These are phyloP conservation scores for Oriolus oriolus DNA, from an alignment of 2,113 vertebrate species.

Conservation along the genomic window DNA sequence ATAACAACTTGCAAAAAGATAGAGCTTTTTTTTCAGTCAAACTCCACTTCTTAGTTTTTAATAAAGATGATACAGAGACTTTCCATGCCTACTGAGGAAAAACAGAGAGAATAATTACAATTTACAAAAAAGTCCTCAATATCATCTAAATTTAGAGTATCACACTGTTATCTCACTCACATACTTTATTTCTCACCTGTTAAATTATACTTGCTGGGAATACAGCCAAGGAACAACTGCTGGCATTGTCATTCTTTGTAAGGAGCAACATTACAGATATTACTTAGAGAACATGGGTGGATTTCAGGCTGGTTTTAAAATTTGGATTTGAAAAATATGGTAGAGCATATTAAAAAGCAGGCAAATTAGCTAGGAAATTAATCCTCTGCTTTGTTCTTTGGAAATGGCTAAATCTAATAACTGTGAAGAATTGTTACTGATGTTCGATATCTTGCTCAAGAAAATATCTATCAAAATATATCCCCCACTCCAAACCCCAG, in stretches of 20 bases:
- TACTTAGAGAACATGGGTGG: not conserved
- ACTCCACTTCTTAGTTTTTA: not conserved
- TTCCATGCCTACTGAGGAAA: not conserved
- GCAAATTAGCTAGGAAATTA: constrained; percentile 17
- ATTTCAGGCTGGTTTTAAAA: not conserved
- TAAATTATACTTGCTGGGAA: constrained; percentile 64
- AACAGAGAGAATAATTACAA: not conserved
- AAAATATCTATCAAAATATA: constrained; percentile 7
- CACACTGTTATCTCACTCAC: constrained; percentile 31
- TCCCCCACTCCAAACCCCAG: not conserved
- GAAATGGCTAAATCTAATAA: constrained; percentile 13
- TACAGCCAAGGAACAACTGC: constrained; percentile 39
- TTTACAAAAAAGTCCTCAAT: not conserved
- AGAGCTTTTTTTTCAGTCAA: not conserved
- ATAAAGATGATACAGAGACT: not conserved
- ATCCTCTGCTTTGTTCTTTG: not conserved
- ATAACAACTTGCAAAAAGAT: not conserved
- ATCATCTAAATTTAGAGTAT: constrained; percentile 51
- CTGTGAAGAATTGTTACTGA: not conserved
- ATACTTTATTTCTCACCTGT: constrained; percentile 62
- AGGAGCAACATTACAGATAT: constrained; percentile 10
- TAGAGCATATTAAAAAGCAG: constrained; percentile 23
- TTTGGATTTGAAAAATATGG: not conserved
- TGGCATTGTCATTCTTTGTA: constrained; percentile 26
- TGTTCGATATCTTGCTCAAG: not conserved